Evolutionary conservation across 2,888 invertebrate genomes (phyloP), one percentile per base, ranked within the genome.

Genomic region (Chorisops tibialis): DNA sequence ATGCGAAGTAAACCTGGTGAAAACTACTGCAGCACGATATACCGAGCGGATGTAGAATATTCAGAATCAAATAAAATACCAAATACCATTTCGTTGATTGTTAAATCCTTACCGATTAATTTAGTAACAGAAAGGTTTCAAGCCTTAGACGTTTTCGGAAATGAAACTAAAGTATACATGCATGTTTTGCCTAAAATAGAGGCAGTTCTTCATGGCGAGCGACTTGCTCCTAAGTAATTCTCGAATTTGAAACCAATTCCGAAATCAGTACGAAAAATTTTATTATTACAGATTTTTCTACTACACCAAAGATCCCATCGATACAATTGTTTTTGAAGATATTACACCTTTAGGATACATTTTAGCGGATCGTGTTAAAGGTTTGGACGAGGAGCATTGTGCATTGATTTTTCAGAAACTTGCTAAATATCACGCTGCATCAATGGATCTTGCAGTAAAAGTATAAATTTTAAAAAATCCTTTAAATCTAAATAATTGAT

Each of bases 341-440:
- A 73, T 85, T 1, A 75, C 77, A 2, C 72, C 75, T 1, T 68
- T 75, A 38, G 83, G 82, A 9, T 85, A 76, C 66, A 72, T 74
- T 11, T 79, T 82, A 73, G 79, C 80, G 0, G 77, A 80, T 49
- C 77, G 83, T n/a, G 77, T 79, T 56, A 63, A 71, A 30, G 83
- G 84, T 2, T 73, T 85, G 30, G 82, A 84, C 70, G 73, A 80
- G 65, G 70, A 74, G 1, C 84, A 84, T 67, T 78, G 79, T 62
- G 69, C 76, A 35, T 63, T 81, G 49, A 79, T 82, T 1, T 68
- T 84, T 3, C 75, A 77, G 59, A 80, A 80, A 66, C 70, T 84
- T 66, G 84, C 80, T 0, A 78, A 74, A 62, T 77, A 82, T 66
- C 84, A 84, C 67, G 83, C 81, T 1, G 75, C 79, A 12, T 83